Evolutionary conservation across 2,888 invertebrate species (phyloP), one percentile per base, ranked within the genome.

Genomic region (Yponomeuta malinellus): DNA sequence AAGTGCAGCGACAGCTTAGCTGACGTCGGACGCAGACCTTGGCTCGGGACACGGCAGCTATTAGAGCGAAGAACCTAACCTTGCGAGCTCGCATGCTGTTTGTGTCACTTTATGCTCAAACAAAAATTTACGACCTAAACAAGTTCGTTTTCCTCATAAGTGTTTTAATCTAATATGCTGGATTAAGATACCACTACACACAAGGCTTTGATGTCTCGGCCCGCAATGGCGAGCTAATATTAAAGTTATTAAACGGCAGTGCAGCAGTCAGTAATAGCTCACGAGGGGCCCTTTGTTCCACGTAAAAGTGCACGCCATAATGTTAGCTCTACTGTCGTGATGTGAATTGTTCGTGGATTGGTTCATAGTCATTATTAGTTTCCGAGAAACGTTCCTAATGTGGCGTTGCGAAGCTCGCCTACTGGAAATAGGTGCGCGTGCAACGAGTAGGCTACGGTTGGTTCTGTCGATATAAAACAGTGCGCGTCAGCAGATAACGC

Each of bases 1-100:
- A 79, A 81, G 84, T 83, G 85, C 84, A 85, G 83, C 80, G 82
- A 15, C 70, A 43, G 67, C 71, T 48, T 10, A 82, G 74, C 74
- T 89, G 86, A 89, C 89, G 89, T 88, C 88, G 88, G 77, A 81
- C 80, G 82, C 79, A 87, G 83, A 85, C 90, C 90, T 90, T 88
- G 89, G 80, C 75, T 83, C 83, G 88, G 89, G 89, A 87, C 88
- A 85, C 52, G 52, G 81, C 43, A 82, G 81, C 86, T 89, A 87
- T 88, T 88, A 89, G 85, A 88, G 83, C 87, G 84, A 83, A 79
- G 64, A 69, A 83, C 87, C 81, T 86, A 88, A 86, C 84, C 87
- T 88, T 84, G 83, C 79, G 77, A 83, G 48, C 37, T 81, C 81
- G 69, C 71, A 69, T 71, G 43, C 70, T 59, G 59, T 70, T 65